These are phyloP conservation scores for Leptobrachium ailaonicum DNA, from an alignment of 2,113 vertebrate species.

Conservation along the genomic window DNA sequence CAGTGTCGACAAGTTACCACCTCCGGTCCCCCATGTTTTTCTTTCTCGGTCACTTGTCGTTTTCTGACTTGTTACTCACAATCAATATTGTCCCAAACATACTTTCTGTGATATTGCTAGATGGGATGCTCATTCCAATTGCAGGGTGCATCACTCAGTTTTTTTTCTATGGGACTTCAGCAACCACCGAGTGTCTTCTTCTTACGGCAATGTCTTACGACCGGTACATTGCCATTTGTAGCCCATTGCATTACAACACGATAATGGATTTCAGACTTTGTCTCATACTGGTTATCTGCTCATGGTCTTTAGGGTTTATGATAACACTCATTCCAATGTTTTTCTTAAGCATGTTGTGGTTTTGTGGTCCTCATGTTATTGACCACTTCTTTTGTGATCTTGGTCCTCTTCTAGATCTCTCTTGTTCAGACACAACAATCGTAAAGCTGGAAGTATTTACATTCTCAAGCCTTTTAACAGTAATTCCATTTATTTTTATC, in stretches of 20 bases:
- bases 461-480: conserved; percentile 5
- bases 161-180: conserved; percentile 20
- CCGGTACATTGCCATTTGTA: conserved; percentile 51
- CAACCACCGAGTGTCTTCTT: conserved; percentile 48
- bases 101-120: background rate
- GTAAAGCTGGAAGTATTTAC: conserved; percentile 24
- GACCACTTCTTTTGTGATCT: conserved; percentile 58
- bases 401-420: conserved; percentile 43
- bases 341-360: conserved; percentile 44
- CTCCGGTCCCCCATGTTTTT: conserved; percentile 34
- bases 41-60: conserved; percentile 21
- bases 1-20: conserved; percentile 2
- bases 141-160: conserved; percentile 13
- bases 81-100: conserved; percentile 26
- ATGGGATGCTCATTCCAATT: background rate
- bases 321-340: conserved; percentile 50
- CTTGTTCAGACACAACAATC: conserved; percentile 46
- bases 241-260: conserved; percentile 50
- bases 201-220: conserved; percentile 56
- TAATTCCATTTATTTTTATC: conserved; percentile 35
- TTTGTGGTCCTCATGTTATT: conserved; percentile 53
- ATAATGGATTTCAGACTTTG: conserved; percentile 38
- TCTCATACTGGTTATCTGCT: conserved; percentile 15
- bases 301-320: conserved; percentile 15
- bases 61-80: conserved; percentile 21